Percentiles rank a stretch among this genome's conserved stretches.
These are phyloP conservation scores for Morphnarchus princeps DNA, from an alignment of 2,113 vertebrate species.

Conservation along the genomic window DNA sequence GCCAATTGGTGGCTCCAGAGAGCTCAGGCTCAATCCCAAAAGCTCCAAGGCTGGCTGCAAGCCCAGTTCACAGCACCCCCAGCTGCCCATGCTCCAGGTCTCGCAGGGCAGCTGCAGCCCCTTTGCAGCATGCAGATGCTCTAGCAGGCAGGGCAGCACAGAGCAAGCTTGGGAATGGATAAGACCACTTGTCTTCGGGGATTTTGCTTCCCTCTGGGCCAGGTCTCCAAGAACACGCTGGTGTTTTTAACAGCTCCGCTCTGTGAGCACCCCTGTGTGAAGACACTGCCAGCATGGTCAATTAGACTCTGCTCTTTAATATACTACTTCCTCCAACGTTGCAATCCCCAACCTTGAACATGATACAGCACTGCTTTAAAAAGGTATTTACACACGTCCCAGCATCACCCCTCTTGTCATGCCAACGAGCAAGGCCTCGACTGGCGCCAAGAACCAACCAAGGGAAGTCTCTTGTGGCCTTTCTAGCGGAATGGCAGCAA, in stretches of 20 bases:
- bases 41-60: not conserved
- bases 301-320: conserved; percentile 47
- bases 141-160: not conserved
- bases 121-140: not conserved
- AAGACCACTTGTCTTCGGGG: not conserved
- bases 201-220: not conserved
- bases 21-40: not conserved
- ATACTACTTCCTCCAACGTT: not conserved
- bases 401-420: not conserved
- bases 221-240: not conserved
- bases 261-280: not conserved
- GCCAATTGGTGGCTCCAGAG: not conserved
- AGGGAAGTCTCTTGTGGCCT: not conserved
- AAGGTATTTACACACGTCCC: not conserved
- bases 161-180: not conserved
- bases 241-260: not conserved
- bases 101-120: not conserved
- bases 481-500: not conserved
- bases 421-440: not conserved
- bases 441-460: not conserved
- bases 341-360: not conserved
- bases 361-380: not conserved
- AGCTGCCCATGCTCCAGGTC: not conserved
- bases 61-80: not conserved
- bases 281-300: not conserved